These are phyloP conservation scores for Torymus aiolomorphi DNA, from an alignment of 2,888 invertebrate genomes.

Conservation along the genomic window DNA sequence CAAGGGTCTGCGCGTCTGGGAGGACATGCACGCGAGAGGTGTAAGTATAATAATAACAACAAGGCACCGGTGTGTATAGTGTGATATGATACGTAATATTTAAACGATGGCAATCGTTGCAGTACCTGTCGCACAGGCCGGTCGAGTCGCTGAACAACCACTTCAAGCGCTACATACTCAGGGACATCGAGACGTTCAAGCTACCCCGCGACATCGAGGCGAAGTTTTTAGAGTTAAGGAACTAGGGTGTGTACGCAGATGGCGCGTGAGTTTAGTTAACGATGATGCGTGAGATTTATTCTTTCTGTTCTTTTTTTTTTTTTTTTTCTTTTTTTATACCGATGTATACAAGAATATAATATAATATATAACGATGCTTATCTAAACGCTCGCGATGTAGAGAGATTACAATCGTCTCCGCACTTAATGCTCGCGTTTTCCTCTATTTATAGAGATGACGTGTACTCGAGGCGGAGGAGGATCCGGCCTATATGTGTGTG, in stretches of 20 bases:
- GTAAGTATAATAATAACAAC: slow-evolving; percentile 20
- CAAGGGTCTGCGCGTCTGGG: slow-evolving; percentile 11
- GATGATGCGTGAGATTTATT: too few species aligned
- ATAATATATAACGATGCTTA: too few species aligned
- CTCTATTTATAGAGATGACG: too few species aligned
- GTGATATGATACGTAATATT: background rate
- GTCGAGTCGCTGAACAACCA: slow-evolving; percentile 32
- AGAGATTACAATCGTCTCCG: too few species aligned
- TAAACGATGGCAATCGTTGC: background rate
- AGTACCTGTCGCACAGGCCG: slow-evolving; percentile 29
- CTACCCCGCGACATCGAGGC: slow-evolving; percentile 18
- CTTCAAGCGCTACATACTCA: slow-evolving; percentile 23
- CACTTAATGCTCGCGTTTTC: too few species aligned
- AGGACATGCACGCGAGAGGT: slow-evolving; percentile 5
- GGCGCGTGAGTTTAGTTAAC: too few species aligned
- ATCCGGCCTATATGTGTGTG: background rate
- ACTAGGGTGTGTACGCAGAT: background rate
- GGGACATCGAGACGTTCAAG: slow-evolving; percentile 17
- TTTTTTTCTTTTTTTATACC: too few species aligned
- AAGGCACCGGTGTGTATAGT: background rate
- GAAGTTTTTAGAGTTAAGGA: slow-evolving; percentile 1
- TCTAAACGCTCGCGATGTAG: too few species aligned
- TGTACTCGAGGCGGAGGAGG: too few species aligned
- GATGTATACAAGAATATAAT: too few species aligned
- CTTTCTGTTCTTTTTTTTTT: too few species aligned